Conservation (phyloP, 2,797 vertebrate genomes). For the Chrysocyon brachyurus region DNA sequence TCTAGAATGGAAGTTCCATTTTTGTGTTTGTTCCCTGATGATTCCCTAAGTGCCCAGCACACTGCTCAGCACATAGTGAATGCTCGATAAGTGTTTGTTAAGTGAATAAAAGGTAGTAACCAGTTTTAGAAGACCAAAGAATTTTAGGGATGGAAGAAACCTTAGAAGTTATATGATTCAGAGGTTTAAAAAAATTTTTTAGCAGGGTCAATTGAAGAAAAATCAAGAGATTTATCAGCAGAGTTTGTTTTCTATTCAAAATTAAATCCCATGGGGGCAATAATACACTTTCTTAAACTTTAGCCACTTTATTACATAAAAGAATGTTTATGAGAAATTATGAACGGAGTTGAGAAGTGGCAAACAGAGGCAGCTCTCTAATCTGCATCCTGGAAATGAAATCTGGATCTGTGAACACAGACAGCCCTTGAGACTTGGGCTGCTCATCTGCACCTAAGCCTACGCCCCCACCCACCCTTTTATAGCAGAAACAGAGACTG, state of each 20-base stretch:
- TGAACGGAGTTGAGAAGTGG: conserved; percentile 16
- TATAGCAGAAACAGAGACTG: neutral
- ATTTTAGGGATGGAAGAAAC: neutral
- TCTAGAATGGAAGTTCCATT: neutral
- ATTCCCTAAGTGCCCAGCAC: neutral
- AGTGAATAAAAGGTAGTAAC: neutral
- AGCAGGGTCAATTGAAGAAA: neutral
- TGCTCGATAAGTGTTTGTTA: neutral
- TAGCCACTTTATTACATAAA: conserved; percentile 20
- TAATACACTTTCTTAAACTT: conserved; percentile 23
- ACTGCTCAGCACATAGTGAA: neutral
- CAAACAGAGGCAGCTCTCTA: neutral
- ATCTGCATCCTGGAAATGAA: neutral
- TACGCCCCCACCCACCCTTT: neutral
- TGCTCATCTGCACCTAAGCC: neutral
- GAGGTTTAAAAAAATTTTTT: neutral
- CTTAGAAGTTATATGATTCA: conserved; percentile 47
- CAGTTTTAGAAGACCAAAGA: conserved; percentile 31
- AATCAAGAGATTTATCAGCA: neutral
- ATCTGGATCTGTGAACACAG: neutral
- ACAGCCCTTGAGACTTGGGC: neutral
- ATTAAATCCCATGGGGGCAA: conserved; percentile 30
- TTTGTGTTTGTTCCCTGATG: neutral
- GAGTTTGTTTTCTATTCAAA: conserved; percentile 59
- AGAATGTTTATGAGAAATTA: conserved; percentile 20